Evolutionary conservation across 2,888 invertebrate genomes (phyloP).

Genomic region (Tetramorium bicarinatum): DNA sequence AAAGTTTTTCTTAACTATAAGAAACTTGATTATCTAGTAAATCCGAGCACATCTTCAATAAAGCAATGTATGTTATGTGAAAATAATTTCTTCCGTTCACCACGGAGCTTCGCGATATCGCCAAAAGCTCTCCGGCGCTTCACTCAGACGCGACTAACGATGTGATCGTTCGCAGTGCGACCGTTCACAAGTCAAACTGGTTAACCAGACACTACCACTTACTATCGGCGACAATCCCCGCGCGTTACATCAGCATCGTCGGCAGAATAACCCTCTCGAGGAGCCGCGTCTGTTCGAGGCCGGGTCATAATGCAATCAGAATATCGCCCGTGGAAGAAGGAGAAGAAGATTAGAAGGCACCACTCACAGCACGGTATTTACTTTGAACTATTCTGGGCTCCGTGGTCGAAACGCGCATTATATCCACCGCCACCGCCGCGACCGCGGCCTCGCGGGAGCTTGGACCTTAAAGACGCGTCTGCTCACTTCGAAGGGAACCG

Average conservation of each 20-base stretch:
- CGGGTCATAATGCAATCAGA: slow-evolving; percentile 75
- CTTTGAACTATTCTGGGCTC: slow-evolving; percentile 79
- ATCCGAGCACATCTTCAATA: neutral
- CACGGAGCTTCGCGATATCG: neutral
- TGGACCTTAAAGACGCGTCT: slow-evolving; percentile 51
- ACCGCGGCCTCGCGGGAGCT: slow-evolving; percentile 43
- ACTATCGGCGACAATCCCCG: slow-evolving; percentile 24
- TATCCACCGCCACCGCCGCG: slow-evolving; percentile 64
- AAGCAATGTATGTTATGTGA: neutral
- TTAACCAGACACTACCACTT: slow-evolving; percentile 34
- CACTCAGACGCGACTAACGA: neutral
- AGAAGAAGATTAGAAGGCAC: slow-evolving; percentile 76
- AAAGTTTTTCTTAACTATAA: neutral
- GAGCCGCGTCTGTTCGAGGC: slow-evolving; percentile 65
- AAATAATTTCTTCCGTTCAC: neutral
- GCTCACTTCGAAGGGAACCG: slow-evolving; percentile 59
- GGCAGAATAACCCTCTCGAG: slow-evolving; percentile 70
- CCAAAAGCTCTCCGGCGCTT: neutral
- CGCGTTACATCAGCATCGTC: slow-evolving; percentile 67
- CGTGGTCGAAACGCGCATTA: slow-evolving; percentile 74
- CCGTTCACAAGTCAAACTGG: neutral
- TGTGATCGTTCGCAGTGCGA: neutral
- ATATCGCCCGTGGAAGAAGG: slow-evolving; percentile 69
- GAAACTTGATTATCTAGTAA: neutral
- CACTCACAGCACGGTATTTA: slow-evolving; percentile 77